Evolutionary conservation across 2,888 invertebrate species (phyloP), one percentile per base, ranked within the genome.

Genomic region (Drosophila hamatofila): DNA sequence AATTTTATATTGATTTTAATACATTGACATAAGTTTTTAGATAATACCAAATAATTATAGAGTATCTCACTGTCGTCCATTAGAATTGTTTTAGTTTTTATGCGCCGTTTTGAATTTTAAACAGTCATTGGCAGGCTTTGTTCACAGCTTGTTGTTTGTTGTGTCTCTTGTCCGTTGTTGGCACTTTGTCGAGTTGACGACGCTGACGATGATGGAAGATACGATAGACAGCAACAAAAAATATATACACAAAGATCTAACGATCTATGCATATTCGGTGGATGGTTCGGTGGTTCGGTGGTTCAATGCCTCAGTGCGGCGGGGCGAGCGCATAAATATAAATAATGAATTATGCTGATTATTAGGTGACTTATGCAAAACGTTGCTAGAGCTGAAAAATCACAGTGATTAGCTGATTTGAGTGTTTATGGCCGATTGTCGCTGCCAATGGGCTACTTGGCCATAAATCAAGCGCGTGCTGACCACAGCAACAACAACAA

Each of bases 331-430:
- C 54, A 78, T 82, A 86, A 86, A 82, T 60, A 84, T 86, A 86
- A 86, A 83, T 85, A 81, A 86, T 82, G 87, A 88, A 73, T 81
- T 81, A 82, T 81, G 84, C 72, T 79, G 82, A 82, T 84, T 86
- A 86, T 86, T 86, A 84, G 81, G 67, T 73, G 79, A 83, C 86
- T 86, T 86, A 86, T 88, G 86, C 83, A 81, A 78, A 88, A 72
- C 57, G 64, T 66, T 52, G 42, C 51, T 18, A 54, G 63, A 35
- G 73, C 66, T 80, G 81, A 84, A 73, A 84, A 84, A 76, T 85
- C 72, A 64, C 79, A 60, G 68, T 75, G 81, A 85, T 88, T 84
- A 81, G 81, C 66, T 75, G 85, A 76, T 74, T 82, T 73, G 68
- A 70, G 64, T 72, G 80, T 76, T 75, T 77, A 80, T 64, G 60